Evolutionary conservation across 2,113 vertebrate species (phyloP), one percentile per base, ranked within the genome.

Genomic region (Mobula hypostoma): DNA sequence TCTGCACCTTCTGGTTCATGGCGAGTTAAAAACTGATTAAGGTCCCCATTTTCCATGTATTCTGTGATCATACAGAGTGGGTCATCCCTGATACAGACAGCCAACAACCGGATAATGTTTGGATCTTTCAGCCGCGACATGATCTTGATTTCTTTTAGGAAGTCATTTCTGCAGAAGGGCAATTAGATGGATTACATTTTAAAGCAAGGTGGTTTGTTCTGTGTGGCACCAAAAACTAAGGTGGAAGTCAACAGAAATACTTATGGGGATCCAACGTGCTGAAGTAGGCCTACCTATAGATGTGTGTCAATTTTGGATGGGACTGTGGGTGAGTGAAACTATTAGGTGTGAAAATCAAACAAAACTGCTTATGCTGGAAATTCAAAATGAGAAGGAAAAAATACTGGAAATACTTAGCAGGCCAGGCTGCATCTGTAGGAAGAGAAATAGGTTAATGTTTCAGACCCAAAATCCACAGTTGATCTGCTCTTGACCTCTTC

Each of bases 1-100:
- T 87, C 94, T 32, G 94, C 94, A 70, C 95, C 94, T 3, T 96
- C 96, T 0, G 97, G 96, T 61, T 97, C 97, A 0, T 98, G 98
- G n/a, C 96, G 96, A 95, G 98, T 98, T 83, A 99, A 98, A 96
- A 99, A 99, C 96, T 99, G 99, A 95, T 99, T 99, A 95, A 99
- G 98, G 95, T 99, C 99, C 72, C 99, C 99, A 0, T 99, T 99
- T 95, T 99, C 98, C 99, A 99, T 99, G 97, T 99, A 99, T 95
- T 99, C 99, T 0, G 99, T 99, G 96, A 99, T 99, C 99, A 99
- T 99, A 94, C 98, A 99, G 94, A 99, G 97, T 0, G 98, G 99
- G 94, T 99, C 98, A 0, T 98, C 98, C 0, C 97, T 95, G 95
- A 99, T 98, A 85, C 99, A 99, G 95, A 99, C 98, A 0, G 98